phyloP scores from a whole-genome alignment of 2,888 invertebrate genomes.

The Ariolimax columbianus region DNA sequence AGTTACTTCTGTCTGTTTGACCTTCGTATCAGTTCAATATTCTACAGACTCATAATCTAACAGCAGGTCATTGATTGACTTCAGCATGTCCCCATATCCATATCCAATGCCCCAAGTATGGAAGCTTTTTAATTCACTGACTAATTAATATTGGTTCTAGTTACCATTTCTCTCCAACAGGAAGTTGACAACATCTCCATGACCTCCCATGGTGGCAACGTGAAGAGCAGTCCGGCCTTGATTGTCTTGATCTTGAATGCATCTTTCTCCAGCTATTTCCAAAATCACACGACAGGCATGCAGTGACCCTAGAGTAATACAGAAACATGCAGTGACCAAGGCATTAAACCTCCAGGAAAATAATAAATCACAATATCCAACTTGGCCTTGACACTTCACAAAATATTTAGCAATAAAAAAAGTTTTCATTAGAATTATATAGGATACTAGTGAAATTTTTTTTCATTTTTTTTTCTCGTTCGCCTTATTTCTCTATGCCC shows the following conservation, averaged over 20 bases:
- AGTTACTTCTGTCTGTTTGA: no score
- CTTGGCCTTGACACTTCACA: background rate
- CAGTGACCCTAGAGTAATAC: constrained; percentile 72
- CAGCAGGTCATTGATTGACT: no score
- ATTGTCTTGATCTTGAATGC: constrained; percentile 71
- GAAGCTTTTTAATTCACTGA: no score
- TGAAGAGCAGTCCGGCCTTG: constrained; percentile 76
- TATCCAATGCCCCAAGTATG: no score
- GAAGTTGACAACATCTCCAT: constrained; percentile 78
- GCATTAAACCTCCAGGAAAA: background rate
- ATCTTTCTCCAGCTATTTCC: constrained; percentile 72
- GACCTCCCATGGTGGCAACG: constrained; percentile 77
- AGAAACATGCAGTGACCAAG: constrained; percentile 1
- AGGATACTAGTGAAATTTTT: no score
- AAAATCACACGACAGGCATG: constrained; percentile 74
- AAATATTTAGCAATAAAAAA: background rate
- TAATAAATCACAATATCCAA: background rate
- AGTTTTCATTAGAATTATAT: no score
- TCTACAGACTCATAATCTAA: no score
- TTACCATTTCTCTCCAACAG: constrained; percentile 76
- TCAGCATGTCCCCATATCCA: no score
- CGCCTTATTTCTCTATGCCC: no score
- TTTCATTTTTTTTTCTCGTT: no score
- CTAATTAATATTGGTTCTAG: background rate
- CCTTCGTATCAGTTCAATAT: no score